A percentile compares a stretch with the other conserved stretches of the same genome.
These are phyloP conservation scores for Tortricodes alternella DNA, from an alignment of 2,888 invertebrate genomes.

Conservation along the genomic window DNA sequence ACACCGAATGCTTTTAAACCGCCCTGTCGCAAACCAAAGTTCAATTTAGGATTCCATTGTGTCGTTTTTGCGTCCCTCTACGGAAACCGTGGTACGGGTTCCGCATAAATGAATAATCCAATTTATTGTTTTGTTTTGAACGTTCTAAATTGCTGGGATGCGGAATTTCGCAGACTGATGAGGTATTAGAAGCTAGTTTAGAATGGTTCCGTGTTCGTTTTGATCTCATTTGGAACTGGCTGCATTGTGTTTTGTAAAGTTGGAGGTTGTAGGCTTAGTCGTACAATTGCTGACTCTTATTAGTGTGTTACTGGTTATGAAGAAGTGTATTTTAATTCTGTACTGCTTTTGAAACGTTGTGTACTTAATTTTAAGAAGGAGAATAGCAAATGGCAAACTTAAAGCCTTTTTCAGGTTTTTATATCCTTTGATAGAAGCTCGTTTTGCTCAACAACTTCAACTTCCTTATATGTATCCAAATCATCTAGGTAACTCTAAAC, in stretches of 20 bases:
- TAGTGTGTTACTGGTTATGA: too few species aligned
- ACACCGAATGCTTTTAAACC: slow-evolving; percentile 57
- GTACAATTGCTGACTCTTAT: neutral
- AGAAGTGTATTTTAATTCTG: too few species aligned
- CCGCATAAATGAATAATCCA: slow-evolving; percentile 70
- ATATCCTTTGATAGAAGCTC: too few species aligned
- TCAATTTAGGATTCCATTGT: slow-evolving; percentile 68
- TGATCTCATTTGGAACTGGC: slow-evolving; percentile 10
- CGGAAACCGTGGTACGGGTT: slow-evolving; percentile 52
- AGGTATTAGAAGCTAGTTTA: slow-evolving; percentile 30
- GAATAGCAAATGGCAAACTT: too few species aligned
- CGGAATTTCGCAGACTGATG: slow-evolving; percentile 30
- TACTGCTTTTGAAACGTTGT: too few species aligned
- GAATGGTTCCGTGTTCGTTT: neutral
- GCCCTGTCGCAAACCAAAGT: slow-evolving; percentile 63
- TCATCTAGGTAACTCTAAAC: too few species aligned
- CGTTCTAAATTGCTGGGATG: slow-evolving; percentile 49
- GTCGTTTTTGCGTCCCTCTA: slow-evolving; percentile 68
- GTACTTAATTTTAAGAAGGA: too few species aligned
- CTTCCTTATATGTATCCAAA: too few species aligned
- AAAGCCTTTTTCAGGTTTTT: too few species aligned
- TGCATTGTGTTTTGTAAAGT: slow-evolving; percentile 14
- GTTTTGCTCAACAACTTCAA: too few species aligned
- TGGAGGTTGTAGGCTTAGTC: neutral
- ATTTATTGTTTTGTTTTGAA: slow-evolving; percentile 64